Evolutionary conservation across 2,797 vertebrate genomes (phyloP).

Genomic region (Eutrigla gurnardus): DNA sequence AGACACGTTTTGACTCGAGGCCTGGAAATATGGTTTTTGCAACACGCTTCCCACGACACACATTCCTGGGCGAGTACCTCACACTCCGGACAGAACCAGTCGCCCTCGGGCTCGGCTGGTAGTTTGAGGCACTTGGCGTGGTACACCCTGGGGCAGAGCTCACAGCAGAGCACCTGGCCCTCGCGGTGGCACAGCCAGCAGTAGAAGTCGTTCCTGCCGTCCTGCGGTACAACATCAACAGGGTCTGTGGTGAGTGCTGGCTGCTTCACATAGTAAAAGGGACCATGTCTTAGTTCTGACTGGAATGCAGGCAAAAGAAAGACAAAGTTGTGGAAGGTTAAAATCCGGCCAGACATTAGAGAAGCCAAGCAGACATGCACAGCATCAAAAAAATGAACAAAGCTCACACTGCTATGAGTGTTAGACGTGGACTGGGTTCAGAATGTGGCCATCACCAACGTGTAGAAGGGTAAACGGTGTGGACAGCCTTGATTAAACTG

Average conservation of each 20-base stretch:
- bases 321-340: constrained; percentile 88
- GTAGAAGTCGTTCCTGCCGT: constrained; percentile 99
- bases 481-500: constrained; percentile 3
- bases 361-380: constrained; percentile 70
- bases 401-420: constrained; percentile 31
- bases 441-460: constrained; percentile 3
- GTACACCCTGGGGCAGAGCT: constrained; percentile 99
- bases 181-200: constrained; percentile 99
- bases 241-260: constrained; percentile 93
- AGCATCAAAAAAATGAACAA: constrained; percentile 45
- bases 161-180: constrained; percentile 99
- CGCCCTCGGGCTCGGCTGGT: constrained; percentile 93
- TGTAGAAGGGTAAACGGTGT: constrained; percentile 14
- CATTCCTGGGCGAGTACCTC: constrained; percentile 81
- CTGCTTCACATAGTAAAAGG: constrained; percentile 99
- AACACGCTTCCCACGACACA: constrained; percentile 26
- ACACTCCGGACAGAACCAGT: constrained; percentile 99
- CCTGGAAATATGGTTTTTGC: constrained; percentile 5
- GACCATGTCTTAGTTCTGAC: constrained; percentile 99
- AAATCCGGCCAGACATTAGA: constrained; percentile 83
- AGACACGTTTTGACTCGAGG: not conserved
- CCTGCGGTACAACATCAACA: constrained; percentile 99
- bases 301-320: constrained; percentile 98
- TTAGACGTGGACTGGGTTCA: constrained; percentile 14
- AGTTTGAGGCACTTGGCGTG: constrained; percentile 99